Percentiles rank a stretch among this genome's conserved stretches.
phyloP scores from a whole-genome alignment of 2,797 vertebrate genomes.

The Falco berigora region DNA sequence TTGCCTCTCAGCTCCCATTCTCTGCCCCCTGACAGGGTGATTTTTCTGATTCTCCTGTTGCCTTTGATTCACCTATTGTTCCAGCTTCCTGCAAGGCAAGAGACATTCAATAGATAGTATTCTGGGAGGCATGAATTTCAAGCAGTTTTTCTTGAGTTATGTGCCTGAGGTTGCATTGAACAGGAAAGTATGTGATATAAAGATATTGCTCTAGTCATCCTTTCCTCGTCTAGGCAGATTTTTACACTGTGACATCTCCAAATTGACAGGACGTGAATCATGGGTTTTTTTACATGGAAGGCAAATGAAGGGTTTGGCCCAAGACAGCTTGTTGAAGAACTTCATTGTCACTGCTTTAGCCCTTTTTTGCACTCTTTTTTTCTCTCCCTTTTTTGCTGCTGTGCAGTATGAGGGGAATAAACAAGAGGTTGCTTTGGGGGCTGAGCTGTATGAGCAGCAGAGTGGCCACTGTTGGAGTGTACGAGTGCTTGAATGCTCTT shows the following conservation, averaged over 20 bases:
- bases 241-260: not conserved
- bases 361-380: not conserved
- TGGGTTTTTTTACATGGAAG: not conserved
- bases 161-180: not conserved
- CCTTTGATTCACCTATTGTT: conserved; percentile 60
- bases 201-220: not conserved
- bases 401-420: not conserved
- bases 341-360: not conserved
- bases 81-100: conserved; percentile 21
- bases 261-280: not conserved
- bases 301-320: not conserved
- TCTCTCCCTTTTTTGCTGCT: not conserved
- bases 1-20: not conserved
- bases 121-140: conserved; percentile 40
- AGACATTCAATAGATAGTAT: not conserved
- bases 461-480: not conserved
- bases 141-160: conserved; percentile 34
- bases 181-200: not conserved
- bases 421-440: not conserved
- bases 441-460: not conserved
- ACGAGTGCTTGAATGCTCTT: not conserved
- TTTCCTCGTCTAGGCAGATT: not conserved
- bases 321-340: not conserved
- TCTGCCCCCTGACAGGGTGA: conserved; percentile 12
- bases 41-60: conserved; percentile 8